Conservation (phyloP, 2,888 invertebrate genomes). For the Tetranychus piercei region DNA sequence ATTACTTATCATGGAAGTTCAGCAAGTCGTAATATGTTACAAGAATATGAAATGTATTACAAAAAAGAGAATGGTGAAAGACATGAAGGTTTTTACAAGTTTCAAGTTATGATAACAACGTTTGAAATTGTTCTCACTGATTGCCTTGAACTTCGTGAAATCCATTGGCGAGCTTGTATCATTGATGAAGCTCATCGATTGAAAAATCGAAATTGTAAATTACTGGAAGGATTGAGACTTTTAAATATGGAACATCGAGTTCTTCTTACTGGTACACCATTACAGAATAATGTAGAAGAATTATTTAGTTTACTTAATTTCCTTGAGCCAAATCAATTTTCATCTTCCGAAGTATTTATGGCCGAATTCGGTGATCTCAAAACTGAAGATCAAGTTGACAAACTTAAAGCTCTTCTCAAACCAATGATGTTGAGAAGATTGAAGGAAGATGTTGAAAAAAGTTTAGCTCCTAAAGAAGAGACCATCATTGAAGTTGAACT, state of each 20-base stretch:
- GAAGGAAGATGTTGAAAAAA: constrained; percentile 98
- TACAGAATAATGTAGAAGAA: constrained; percentile 98
- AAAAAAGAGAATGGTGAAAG: constrained; percentile 50
- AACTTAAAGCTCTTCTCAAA: constrained; percentile 61
- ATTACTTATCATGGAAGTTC: constrained; percentile 92
- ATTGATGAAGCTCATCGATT: constrained; percentile 98
- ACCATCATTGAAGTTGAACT: constrained; percentile 98
- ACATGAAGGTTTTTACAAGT: constrained; percentile 71
- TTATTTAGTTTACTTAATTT: constrained; percentile 92
- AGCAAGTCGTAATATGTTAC: constrained; percentile 86
- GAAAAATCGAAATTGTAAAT: constrained; percentile 94
- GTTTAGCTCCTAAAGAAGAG: constrained; percentile 94
- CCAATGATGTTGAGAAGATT: constrained; percentile 97
- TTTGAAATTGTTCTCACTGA: constrained; percentile 98
- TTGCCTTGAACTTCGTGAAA: constrained; percentile 73
- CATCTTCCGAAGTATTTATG: constrained; percentile 67
- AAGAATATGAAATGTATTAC: constrained; percentile 91
- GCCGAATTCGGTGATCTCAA: constrained; percentile 90
- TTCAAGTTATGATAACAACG: constrained; percentile 93
- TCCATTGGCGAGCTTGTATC: constrained; percentile 87
- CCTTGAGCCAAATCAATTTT: constrained; percentile 85
- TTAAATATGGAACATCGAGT: constrained; percentile 35
- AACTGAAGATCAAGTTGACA: constrained; percentile 83
- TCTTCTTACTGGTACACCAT: constrained; percentile 47
- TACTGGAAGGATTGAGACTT: constrained; percentile 77